Conservation (phyloP, 2,888 invertebrate species). For the Atethmia centrago region DNA sequence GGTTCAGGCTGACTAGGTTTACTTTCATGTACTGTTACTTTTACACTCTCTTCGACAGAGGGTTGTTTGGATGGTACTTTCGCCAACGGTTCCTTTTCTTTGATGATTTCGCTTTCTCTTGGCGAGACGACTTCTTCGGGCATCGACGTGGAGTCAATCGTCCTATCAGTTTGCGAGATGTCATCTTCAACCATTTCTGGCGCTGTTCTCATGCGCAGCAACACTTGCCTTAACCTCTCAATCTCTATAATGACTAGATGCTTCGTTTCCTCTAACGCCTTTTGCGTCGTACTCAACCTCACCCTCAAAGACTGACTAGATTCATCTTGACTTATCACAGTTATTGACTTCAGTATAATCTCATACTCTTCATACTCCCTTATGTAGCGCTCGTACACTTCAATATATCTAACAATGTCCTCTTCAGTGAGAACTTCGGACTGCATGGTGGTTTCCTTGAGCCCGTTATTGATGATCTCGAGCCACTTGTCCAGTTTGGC, state of each 20-base stretch:
- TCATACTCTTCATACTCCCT: constrained; percentile 87
- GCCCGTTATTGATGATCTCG: constrained; percentile 86
- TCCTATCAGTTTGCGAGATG: constrained; percentile 90
- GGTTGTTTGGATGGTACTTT: constrained; percentile 63
- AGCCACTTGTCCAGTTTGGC: constrained; percentile 88
- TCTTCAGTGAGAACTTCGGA: constrained; percentile 82
- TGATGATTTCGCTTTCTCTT: constrained; percentile 72
- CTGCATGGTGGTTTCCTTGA: constrained; percentile 85
- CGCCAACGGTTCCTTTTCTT: constrained; percentile 63
- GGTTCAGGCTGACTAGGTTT: constrained; percentile 68
- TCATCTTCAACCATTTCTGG: constrained; percentile 86
- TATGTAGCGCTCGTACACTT: constrained; percentile 87
- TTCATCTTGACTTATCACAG: constrained; percentile 85
- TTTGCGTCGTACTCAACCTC: constrained; percentile 90
- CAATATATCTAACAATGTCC: constrained; percentile 85
- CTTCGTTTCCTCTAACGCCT: constrained; percentile 91
- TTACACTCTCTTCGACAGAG: constrained; percentile 65
- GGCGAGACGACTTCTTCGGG: constrained; percentile 92
- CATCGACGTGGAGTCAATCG: constrained; percentile 93
- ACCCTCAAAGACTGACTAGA: constrained; percentile 89
- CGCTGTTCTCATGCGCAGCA: constrained; percentile 81
- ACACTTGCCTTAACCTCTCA: constrained; percentile 87
- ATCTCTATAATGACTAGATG: constrained; percentile 91
- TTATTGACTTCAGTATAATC: constrained; percentile 84
- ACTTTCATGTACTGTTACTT: constrained; percentile 72